Conservation (phyloP, 2,113 vertebrate species). For the Phycodurus eques region DNA sequence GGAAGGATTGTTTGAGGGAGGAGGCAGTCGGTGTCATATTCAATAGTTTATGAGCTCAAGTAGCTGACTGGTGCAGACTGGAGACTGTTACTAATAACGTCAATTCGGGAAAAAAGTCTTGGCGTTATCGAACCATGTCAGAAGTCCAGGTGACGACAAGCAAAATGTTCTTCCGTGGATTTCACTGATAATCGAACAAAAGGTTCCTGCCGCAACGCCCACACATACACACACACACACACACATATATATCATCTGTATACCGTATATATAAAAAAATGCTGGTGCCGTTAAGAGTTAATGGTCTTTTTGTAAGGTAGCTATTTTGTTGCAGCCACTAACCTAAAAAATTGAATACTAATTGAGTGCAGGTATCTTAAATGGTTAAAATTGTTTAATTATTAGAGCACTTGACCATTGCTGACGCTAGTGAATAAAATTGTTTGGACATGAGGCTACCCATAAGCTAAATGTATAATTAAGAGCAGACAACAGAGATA, state of each 20-base stretch:
- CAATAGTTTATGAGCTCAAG: conserved; percentile 25
- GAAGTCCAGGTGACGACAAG: conserved; percentile 10
- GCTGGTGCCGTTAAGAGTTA: too few relatives aligned
- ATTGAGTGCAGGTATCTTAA: neutral
- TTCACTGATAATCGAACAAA: neutral
- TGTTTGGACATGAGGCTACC: conserved; percentile 3
- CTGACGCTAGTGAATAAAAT: conserved; percentile 1
- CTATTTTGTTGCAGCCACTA: too few relatives aligned
- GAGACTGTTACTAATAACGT: conserved; percentile 11
- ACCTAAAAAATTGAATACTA: neutral
- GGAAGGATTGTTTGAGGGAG: neutral
- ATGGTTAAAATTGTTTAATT: neutral
- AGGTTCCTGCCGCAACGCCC: neutral
- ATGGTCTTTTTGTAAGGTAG: too few relatives aligned
- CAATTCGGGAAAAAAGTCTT: neutral
- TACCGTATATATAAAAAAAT: too few relatives aligned
- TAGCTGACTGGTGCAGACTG: conserved; percentile 45
- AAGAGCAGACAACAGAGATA: conserved; percentile 16
- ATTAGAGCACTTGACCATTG: neutral
- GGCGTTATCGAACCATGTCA: conserved; percentile 5
- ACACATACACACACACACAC: too few relatives aligned
- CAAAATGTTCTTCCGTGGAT: conserved; percentile 1
- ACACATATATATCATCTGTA: too few relatives aligned
- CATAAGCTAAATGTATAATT: neutral
- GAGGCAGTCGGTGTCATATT: conserved; percentile 49